Evolutionary conservation across 2,888 invertebrate genomes (phyloP), one percentile per base, ranked within the genome.

Genomic region (Myathropa florea): DNA sequence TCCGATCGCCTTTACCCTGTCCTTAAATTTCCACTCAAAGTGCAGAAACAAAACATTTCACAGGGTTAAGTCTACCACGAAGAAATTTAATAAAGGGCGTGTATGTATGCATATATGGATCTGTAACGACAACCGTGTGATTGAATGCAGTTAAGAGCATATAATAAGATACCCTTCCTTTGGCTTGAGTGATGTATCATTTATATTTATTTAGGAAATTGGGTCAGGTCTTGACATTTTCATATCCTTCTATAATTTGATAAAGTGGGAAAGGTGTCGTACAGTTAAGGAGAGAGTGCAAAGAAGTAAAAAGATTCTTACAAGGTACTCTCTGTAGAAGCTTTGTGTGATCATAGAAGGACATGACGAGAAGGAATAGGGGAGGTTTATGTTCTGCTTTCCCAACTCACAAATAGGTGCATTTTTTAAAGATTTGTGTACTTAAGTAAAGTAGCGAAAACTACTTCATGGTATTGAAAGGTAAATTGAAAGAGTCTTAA

Each of bases 121-220:
- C 64, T 67, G 53, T n/a, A 67, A 21, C 46, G 26, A 24, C 55
- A 55, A 23, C 21, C 26, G 9, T 77, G 39, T 63, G 70, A 70
- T 77, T 70, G 33, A 63, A 70, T 78, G 63, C 63, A 23, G 63
- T 61, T 39, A 21, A 57, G 63, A 21, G 36, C 24, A 28, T 63
- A 39, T 12, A 12, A 57, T 0, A 26, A 55, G n/a, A 33, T n/a
- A n/a, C 18, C 46, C 14, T 21, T 23, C 12, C 18, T 23, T 18
- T 28, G 28, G 46, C 39, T 39, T 59, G 68, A 70, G 68, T 21
- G n/a, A n/a, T 70, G 57, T 64, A 57, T 71, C 63, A 39, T 71
- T 30, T 71, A 30, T 71, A 65, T 72, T 72, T 72, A 53, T 36
- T 65, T 72, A 79, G 39, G 53, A 65, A 79, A 72, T 72, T 72